These are phyloP conservation scores for Anser brachyrhynchus DNA, from an alignment of 2,113 vertebrate species.

Conservation along the genomic window DNA sequence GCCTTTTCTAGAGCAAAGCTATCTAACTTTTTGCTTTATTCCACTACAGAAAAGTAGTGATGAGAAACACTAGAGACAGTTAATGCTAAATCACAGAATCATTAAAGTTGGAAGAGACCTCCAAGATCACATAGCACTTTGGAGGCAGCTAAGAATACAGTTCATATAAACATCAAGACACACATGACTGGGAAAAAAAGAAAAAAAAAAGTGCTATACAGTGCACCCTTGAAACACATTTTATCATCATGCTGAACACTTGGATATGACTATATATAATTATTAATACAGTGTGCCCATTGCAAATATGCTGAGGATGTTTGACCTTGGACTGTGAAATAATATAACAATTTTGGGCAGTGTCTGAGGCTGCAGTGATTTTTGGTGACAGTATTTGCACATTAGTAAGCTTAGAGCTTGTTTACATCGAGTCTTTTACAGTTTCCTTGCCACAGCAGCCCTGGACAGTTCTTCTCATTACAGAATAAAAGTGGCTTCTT, in stretches of 20 bases:
- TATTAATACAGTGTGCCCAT: conserved; percentile 6
- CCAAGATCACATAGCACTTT: neutral
- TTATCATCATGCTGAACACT: conserved; percentile 3
- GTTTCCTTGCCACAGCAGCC: neutral
- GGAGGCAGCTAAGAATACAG: neutral
- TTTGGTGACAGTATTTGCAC: neutral
- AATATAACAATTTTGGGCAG: neutral
- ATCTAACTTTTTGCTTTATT: conserved; percentile 27
- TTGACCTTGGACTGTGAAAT: conserved; percentile 19
- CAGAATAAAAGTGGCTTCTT: conserved; percentile 10
- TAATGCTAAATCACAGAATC: neutral
- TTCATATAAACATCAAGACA: neutral
- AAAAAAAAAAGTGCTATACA: neutral
- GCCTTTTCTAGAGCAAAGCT: conserved; percentile 43
- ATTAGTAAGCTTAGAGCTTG: conserved; percentile 9
- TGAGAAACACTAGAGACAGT: neutral
- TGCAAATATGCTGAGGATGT: conserved; percentile 33
- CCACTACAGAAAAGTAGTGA: neutral
- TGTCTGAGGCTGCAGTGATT: neutral
- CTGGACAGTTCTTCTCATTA: neutral
- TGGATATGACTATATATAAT: neutral
- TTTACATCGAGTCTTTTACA: conserved; percentile 4
- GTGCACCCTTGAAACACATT: neutral
- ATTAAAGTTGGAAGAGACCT: no score
- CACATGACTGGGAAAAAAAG: neutral